Evolutionary conservation across 1,140 invertebrate genomes (phyloP), one percentile per base, ranked within the genome.

Genomic region (Pseudomyrmex concolor): DNA sequence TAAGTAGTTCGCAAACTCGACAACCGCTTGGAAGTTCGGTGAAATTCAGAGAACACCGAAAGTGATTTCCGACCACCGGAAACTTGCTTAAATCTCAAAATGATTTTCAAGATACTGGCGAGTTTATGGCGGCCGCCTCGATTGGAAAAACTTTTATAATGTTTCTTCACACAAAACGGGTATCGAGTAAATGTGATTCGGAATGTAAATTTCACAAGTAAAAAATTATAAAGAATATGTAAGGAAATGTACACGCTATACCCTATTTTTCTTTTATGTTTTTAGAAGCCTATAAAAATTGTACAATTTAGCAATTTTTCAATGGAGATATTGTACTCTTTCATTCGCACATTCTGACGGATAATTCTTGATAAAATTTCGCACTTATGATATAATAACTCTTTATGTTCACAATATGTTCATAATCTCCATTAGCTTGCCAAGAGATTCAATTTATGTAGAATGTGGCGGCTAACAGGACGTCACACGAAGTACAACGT

Each of bases 1-100:
- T 82, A 82, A 82, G 59, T 82, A 82, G 78, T 82, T 82, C 70
- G 78, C 25, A 60, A 82, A 82, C 85, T 81, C 68, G 85, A 72
- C 48, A 85, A 72, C 54, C 68, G 60, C 55, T 82, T 64, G 54
- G 22, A 80, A 86, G 62, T 85, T 86, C 45, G 62, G 60, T 73
- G 84, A 86, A 64, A 72, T 63, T 74, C 62, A 8, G 4, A 51
- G 67, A 72, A 81, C 74, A 34, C 34, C 12, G 67, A 73, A 85
- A 86, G 55, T 81, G 85, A 85, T 73, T 81, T 78, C 48, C 62
- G 57, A 68, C 48, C 34, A 48, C 25, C 43, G 62, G 55, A 68
- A 86, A 86, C 74, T 86, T 66, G 85, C 54, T 86, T 72, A 72
- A 86, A 85, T 57, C 34, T 59, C 67, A 67, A 80, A 66, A 62